Percentiles rank a stretch among this genome's conserved stretches.
These are phyloP conservation scores for Philotrypesis tridentata DNA, from an alignment of 1,140 invertebrate genomes.

Conservation along the genomic window DNA sequence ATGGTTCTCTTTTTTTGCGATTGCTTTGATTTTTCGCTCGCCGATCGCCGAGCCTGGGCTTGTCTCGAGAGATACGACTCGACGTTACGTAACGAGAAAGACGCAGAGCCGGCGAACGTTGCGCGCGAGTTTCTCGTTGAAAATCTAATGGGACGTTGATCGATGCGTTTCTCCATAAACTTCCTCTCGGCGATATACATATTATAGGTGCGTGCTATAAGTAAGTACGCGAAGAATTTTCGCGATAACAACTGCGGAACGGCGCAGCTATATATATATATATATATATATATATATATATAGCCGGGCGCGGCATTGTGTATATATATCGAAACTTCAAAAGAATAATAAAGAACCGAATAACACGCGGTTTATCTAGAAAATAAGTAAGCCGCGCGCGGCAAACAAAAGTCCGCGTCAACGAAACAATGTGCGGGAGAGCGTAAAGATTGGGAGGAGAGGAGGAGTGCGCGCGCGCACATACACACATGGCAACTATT, in stretches of 20 bases:
- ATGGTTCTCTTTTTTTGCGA: too few relatives aligned
- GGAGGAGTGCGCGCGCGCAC: too few relatives aligned
- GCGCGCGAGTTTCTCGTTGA: neutral
- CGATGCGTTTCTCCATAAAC: too few relatives aligned
- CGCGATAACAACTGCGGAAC: too few relatives aligned
- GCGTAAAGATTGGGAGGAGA: neutral
- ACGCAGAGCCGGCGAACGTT: neutral
- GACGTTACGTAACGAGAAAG: neutral
- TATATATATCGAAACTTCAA: constrained; percentile 1
- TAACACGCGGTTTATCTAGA: neutral
- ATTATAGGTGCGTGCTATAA: too few relatives aligned
- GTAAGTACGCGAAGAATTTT: neutral
- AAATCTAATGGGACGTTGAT: constrained; percentile 1
- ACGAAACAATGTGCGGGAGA: constrained; percentile 34
- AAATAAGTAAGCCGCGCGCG: neutral
- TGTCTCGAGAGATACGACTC: too few relatives aligned
- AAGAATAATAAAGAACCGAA: neutral
- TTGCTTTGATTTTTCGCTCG: too few relatives aligned
- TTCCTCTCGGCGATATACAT: too few relatives aligned
- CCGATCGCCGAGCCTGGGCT: too few relatives aligned
- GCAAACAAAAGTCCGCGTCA: neutral
- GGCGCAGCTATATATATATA: too few relatives aligned
- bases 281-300: too few relatives aligned
- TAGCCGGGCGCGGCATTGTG: too few relatives aligned
- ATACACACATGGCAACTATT: neutral